A percentile compares a stretch with the other conserved stretches of the same genome.
Evolutionary conservation across 2,797 vertebrate genomes (phyloP).

Genomic region (Siniperca scherzeri): DNA sequence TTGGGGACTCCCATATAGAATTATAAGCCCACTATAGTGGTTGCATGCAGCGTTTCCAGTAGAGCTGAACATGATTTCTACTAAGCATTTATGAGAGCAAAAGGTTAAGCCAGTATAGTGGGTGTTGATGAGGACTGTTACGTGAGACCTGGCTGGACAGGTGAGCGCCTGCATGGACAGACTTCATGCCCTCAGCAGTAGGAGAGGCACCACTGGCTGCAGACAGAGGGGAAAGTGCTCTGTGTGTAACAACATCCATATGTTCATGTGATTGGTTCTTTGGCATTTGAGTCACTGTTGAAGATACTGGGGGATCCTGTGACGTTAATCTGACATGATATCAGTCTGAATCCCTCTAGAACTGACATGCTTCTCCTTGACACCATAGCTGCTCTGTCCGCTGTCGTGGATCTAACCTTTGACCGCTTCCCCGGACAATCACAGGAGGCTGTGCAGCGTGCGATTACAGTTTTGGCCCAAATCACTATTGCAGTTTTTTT

Average conservation of each 20-base stretch:
- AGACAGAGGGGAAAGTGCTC: constrained; percentile 84
- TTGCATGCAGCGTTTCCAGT: constrained; percentile 89
- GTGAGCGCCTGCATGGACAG: constrained; percentile 71
- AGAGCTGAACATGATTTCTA: constrained; percentile 84
- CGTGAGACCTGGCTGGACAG: constrained; percentile 73
- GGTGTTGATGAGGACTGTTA: constrained; percentile 83
- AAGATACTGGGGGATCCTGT: constrained; percentile 53
- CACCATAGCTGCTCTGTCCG: constrained; percentile 39
- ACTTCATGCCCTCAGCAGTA: constrained; percentile 72
- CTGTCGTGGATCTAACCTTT: constrained; percentile 36
- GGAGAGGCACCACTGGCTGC: constrained; percentile 82
- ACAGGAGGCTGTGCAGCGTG: constrained; percentile 45
- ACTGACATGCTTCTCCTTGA: constrained; percentile 62
- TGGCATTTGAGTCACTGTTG: constrained; percentile 84
- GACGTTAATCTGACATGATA: constrained; percentile 48
- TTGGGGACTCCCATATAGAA: constrained; percentile 84
- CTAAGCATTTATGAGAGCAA: constrained; percentile 78
- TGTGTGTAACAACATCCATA: constrained; percentile 84
- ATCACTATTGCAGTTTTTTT: constrained; percentile 64
- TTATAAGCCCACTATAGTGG: constrained; percentile 88
- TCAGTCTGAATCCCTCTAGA: constrained; percentile 60
- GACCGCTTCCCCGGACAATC: constrained; percentile 33
- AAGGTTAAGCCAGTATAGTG: constrained; percentile 79
- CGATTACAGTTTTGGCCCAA: constrained; percentile 50
- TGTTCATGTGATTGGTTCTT: constrained; percentile 84